phyloP scores from a whole-genome alignment of 2,797 vertebrate genomes.

The Lacerta agilis region DNA sequence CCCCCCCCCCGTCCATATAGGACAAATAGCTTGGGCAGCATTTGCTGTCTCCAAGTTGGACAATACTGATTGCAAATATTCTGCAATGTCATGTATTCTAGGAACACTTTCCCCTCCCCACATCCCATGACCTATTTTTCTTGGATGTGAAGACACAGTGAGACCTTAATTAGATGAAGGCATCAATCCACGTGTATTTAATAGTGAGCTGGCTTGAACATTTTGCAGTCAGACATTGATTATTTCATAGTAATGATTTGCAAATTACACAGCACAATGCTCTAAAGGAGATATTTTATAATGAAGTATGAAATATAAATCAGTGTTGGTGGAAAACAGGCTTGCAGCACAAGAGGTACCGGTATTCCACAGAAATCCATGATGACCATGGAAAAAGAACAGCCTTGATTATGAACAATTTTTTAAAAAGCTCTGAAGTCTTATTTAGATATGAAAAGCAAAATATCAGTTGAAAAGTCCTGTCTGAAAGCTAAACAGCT shows the following conservation, averaged over 20 bases:
- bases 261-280: background rate
- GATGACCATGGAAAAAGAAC: background rate
- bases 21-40: background rate
- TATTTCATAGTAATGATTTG: conserved; percentile 5
- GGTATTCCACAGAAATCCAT: background rate
- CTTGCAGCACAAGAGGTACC: background rate
- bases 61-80: background rate
- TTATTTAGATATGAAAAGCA: background rate
- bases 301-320: conserved; percentile 23
- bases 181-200: conserved; percentile 8
- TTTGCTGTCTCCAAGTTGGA: background rate
- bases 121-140: background rate
- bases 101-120: background rate
- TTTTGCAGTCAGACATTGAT: background rate
- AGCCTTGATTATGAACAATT: background rate
- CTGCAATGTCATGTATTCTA: background rate
- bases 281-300: conserved; percentile 9
- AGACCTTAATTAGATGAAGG: background rate
- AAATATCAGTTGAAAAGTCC: background rate
- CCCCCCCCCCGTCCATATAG: background rate
- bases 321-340: background rate
- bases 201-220: background rate
- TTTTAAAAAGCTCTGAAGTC: background rate
- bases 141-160: background rate
- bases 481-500: background rate